Evolutionary conservation across 2,113 vertebrate genomes (phyloP), one percentile per base, ranked within the genome.

Genomic region (Prunella fulvescens): DNA sequence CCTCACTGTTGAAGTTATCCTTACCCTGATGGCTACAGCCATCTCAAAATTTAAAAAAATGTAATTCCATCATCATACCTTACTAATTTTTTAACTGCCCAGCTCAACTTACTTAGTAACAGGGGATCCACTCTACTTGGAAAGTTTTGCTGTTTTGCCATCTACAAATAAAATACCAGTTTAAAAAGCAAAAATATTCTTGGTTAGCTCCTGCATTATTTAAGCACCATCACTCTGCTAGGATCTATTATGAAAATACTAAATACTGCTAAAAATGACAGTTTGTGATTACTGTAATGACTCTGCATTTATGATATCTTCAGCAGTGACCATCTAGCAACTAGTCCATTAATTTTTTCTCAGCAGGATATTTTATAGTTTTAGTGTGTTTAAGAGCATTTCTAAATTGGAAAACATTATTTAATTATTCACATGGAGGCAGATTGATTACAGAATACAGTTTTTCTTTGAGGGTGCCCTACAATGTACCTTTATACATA

Each of bases 391-490:
- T 76, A 90, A 90, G 56, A 86, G 33, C 24, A 76, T 79, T 92
- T 72, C 62, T 71, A 90, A 95, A 89, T 61, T 77, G 78, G 44
- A 86, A 95, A 95, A 76, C 26, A 76, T 73, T 85, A 80, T 93
- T 92, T 95, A 95, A 97, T 92, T 95, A 92, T 92, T 92, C 84
- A 90, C 71, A 13, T 82, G 50, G 54, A 19, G n/a, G 82, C 57
- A 91, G 84, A 85, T 6, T 90, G 74, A 86, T 90, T 90, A 94
- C n/a, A 86, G 69, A 92, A 74, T 45, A 76, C 24, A 69, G 37
- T 44, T 83, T 81, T 93, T 82, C 84, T 97, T 87, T 76, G 72
- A 88, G 85, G 31, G 31, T 91, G 54, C 90, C 94, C 74, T 91
- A 89, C 84, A 94, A 90, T 62, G 71, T 66, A 87, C 76, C 37